phyloP scores from a whole-genome alignment of 2,113 vertebrate genomes.

The Sarotherodon lohbergeri region DNA sequence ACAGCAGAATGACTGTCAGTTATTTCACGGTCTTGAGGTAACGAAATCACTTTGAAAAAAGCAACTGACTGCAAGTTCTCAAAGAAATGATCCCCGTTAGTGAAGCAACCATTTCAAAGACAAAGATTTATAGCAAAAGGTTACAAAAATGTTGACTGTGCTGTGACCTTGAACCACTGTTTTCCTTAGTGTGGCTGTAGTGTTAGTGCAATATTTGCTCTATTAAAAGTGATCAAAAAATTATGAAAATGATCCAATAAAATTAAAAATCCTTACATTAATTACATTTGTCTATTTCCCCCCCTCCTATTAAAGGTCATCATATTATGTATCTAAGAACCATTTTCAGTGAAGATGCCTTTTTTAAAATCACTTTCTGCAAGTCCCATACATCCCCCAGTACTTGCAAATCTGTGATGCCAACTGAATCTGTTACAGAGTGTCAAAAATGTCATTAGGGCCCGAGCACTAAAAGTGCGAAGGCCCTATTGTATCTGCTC shows the following conservation, averaged over 20 bases:
- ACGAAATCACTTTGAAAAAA: background rate
- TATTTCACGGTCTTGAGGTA: background rate
- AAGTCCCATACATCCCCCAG: background rate
- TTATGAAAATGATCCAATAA: background rate
- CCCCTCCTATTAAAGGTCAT: background rate
- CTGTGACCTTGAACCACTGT: background rate
- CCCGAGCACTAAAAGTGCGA: no score
- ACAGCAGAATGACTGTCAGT: background rate
- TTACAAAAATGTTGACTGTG: background rate
- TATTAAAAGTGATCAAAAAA: background rate
- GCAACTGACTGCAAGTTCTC: background rate
- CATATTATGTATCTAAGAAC: background rate
- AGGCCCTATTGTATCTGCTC: no score
- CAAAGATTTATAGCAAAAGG: background rate
- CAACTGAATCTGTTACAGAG: background rate
- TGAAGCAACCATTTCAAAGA: background rate
- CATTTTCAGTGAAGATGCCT: background rate
- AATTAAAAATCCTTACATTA: background rate
- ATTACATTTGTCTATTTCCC: fast-evolving
- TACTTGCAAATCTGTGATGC: background rate
- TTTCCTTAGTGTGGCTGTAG: background rate
- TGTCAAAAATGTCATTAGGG: background rate
- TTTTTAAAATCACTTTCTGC: background rate
- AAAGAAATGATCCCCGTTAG: background rate
- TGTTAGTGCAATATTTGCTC: background rate